Evolutionary conservation across 1,140 invertebrate genomes (phyloP).

Genomic region (Bombus polaris): DNA sequence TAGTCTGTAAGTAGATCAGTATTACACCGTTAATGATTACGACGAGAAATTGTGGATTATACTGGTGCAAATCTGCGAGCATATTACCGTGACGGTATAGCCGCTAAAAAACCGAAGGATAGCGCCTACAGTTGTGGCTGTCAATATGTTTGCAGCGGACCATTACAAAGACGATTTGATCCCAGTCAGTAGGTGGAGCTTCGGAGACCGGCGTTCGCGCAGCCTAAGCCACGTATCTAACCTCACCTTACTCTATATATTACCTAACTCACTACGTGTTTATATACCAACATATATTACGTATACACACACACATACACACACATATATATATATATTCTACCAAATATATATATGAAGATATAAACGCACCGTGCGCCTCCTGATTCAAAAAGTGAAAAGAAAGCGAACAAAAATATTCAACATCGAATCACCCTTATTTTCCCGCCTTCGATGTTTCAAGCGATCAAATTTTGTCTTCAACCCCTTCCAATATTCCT

Average conservation of each 20-base stretch:
- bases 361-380: slow-evolving; percentile 74
- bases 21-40: slow-evolving; percentile 46
- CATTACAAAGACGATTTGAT: slow-evolving; percentile 83
- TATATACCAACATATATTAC: slow-evolving; percentile 80
- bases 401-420: neutral
- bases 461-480: slow-evolving; percentile 12
- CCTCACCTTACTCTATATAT: slow-evolving; percentile 83
- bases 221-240: slow-evolving; percentile 84
- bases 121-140: slow-evolving; percentile 82
- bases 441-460: slow-evolving; percentile 23
- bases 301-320: slow-evolving; percentile 73
- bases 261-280: slow-evolving; percentile 83
- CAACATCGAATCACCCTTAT: neutral
- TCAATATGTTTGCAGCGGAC: slow-evolving; percentile 83
- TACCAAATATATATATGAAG: slow-evolving; percentile 61
- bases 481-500: slow-evolving; percentile 4
- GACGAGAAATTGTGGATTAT: slow-evolving; percentile 48
- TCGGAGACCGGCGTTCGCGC: slow-evolving; percentile 80
- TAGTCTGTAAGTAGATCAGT: slow-evolving; percentile 65
- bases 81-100: slow-evolving; percentile 71
- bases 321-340: slow-evolving; percentile 64
- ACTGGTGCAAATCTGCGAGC: slow-evolving; percentile 65
- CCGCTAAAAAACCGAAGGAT: slow-evolving; percentile 74
- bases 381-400: slow-evolving; percentile 75
- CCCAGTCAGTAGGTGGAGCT: slow-evolving; percentile 83